phyloP scores from a whole-genome alignment of 2,113 vertebrate genomes.

The Periophthalmodon schlosseri region DNA sequence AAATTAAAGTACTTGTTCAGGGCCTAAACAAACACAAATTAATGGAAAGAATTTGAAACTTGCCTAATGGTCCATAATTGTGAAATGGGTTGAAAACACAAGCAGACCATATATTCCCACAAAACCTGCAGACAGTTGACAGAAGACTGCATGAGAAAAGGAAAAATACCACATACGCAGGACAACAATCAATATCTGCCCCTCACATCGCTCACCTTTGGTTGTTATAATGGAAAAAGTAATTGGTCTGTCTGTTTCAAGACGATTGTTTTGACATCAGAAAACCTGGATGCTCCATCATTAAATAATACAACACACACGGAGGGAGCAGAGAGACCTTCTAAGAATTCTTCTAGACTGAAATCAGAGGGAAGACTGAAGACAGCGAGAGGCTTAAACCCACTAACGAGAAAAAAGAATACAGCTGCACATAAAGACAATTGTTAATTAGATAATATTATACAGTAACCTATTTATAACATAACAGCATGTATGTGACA shows the following conservation, averaged over 20 bases:
- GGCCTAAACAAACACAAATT: constrained; percentile 34
- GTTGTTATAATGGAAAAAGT: constrained; percentile 27
- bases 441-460: too few species aligned
- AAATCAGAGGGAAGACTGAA: background rate
- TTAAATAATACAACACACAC: background rate
- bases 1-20: constrained; percentile 28
- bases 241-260: constrained; percentile 43
- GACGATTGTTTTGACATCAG: constrained; percentile 21
- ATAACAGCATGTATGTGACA: background rate
- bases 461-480: too few species aligned
- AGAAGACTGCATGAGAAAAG: background rate
- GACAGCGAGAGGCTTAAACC: background rate
- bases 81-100: constrained; percentile 8
- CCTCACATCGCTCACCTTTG: constrained; percentile 10
- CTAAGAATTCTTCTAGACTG: background rate
- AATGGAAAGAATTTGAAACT: constrained; percentile 19
- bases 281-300: constrained; percentile 27
- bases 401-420: background rate
- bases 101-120: constrained; percentile 2
- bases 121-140: background rate
- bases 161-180: constrained; percentile 1
- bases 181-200: constrained; percentile 35
- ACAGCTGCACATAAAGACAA: background rate
- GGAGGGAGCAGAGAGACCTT: background rate
- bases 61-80: constrained; percentile 22